Base-by-base conservation (phyloP, 2,888 invertebrate genomes). In the Leptopterna dolabrata region DNA sequence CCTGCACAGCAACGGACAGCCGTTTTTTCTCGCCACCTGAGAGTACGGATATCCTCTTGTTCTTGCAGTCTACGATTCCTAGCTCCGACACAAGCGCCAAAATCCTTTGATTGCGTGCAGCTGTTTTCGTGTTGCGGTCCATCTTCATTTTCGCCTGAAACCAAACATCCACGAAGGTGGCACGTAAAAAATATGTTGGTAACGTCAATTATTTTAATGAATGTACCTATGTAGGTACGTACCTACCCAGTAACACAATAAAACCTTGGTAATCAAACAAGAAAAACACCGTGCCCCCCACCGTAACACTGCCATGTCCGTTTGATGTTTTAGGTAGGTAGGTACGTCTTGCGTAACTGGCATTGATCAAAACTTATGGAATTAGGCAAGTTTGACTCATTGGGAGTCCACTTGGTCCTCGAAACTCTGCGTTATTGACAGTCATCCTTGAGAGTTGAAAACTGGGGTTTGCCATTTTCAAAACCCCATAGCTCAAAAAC, bases 11-110 rank as follows among this genome's bases (percentile, higher is more conserved):
- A 90, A 99, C 94, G 2, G 97, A 95, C 0, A 98, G 93, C 89
- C 97, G 93, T 91, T 97, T 97, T 91, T 95, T 94, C 92, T 98
- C 98, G 0, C 98, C 98, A 0, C 98, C 98, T 0, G 97, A 97
- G 63, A 98, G 93, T 16, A 95, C 94, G 90, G 95, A 95, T 43
- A 97, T 93, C 90, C 94, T 93, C 0, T 96, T 96, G 90, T 95
- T 92, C 0, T 93, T 93, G 90, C 96, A 96, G 90, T 95, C 95
- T 14, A 92, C 92, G 13, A 98, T 93, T 0, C 97, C 96, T 36
- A 98, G 93, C 87, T 95, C 95, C 0, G 92, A 92, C 3, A 95
- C 90, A 19, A 95, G 91, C 29, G 93, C 93, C 7, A 92, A 91
- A 78, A 95, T 92, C 88, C 92, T 91, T 63, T 91, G 90, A 16